Conservation (phyloP, 2,888 invertebrate species). For the Antheraea assamensis region DNA sequence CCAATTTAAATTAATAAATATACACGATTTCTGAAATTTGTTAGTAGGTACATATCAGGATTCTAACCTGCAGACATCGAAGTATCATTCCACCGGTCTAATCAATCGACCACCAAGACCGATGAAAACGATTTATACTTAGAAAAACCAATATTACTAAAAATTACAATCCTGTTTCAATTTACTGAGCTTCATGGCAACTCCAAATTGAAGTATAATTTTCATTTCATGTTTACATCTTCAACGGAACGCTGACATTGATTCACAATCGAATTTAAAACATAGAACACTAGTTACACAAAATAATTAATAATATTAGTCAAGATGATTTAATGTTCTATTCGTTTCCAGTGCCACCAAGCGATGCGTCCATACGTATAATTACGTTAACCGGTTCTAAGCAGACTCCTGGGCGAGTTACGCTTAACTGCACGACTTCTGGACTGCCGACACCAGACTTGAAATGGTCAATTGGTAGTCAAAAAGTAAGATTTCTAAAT, state of each 20-base stretch:
- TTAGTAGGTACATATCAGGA: no score
- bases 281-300: background rate
- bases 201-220: no score
- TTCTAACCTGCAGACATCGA: no score
- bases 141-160: no score
- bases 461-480: slow-evolving; percentile 56
- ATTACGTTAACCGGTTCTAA: background rate
- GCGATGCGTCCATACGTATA: slow-evolving; percentile 41
- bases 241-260: background rate
- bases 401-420: slow-evolving; percentile 39
- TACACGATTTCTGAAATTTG: no score
- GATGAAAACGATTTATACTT: no score
- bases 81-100: no score
- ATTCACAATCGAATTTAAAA: background rate
- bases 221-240: background rate
- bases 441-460: slow-evolving; percentile 63
- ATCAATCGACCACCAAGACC: no score
- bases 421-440: slow-evolving; percentile 61
- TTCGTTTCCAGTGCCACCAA: slow-evolving; percentile 54
- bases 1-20: no score
- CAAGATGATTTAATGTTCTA: background rate
- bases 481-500: slow-evolving; percentile 44
- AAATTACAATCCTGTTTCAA: no score
- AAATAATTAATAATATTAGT: background rate
- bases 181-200: no score